Evolutionary conservation across 1,140 invertebrate genomes (phyloP), one percentile per base, ranked within the genome.

Genomic region (Coptotermes formosanus): DNA sequence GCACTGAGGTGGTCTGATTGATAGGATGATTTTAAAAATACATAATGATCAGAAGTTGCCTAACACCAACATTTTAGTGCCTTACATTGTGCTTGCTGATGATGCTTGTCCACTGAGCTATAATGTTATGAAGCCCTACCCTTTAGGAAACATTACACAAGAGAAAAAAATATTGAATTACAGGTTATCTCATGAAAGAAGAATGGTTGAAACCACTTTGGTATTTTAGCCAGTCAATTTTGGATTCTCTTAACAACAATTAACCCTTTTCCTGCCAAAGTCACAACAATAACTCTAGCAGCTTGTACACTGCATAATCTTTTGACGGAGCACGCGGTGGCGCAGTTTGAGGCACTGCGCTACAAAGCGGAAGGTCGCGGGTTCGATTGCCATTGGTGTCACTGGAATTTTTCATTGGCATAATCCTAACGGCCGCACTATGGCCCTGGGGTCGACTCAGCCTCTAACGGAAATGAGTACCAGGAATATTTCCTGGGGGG

Each of bases 221-320:
- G 84, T 32, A 85, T 85, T 85, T 59, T 85, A 48, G 84, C 84
- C 14, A 85, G 38, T 85, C 84, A 32, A 11, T 85, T 59, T 38
- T 8, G 84, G 38, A 38, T 59, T 32, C 55, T 85, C 44, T 85
- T 85, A 48, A 59, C 84, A 21, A 85, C 84, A 85, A 64, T 38
- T 45, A 48, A 85, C 32, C 52, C 55, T 19, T 85, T 48, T 48
- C 84, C 52, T 32, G 44, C 48, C n/a, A 85, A 85, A 85, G 84
- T 25, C n/a, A 85, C 44, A 85, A 48, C 84, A 85, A 9, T 85
- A 48, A 48, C 59, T 32, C 44, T 85, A 32, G 84, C 84, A 14
- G 84, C 52, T 11, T 85, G 84, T 48, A 85, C 84, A 85, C 30
- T 85, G n/a, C 84, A 59, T 38, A 84, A 84, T 64, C 43, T 85